Percentiles rank a stretch among this genome's conserved stretches.
Evolutionary conservation across 2,888 invertebrate genomes (phyloP).

Genomic region (Epirrhoe tristata): DNA sequence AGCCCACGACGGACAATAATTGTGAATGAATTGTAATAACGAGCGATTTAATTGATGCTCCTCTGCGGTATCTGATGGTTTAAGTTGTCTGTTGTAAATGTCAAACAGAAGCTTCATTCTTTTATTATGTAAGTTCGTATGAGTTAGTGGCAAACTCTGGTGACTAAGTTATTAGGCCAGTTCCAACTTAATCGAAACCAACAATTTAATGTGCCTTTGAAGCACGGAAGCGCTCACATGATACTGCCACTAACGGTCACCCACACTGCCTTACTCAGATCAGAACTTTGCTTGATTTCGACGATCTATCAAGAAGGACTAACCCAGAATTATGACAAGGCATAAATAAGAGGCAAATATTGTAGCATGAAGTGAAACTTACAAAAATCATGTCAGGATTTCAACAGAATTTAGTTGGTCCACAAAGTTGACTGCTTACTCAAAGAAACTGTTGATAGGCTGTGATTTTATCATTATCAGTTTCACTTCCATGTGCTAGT

Average conservation of each 20-base stretch:
- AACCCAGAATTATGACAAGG: constrained; percentile 18
- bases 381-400: not conserved
- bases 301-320: no score
- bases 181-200: no score
- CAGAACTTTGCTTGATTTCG: no score
- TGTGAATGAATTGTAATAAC: constrained; percentile 67
- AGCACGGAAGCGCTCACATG: no score
- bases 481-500: constrained; percentile 3
- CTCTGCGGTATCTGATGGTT: constrained; percentile 2
- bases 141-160: no score
- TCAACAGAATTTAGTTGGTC: not conserved
- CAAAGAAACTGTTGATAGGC: not conserved
- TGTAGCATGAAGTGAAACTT: not conserved
- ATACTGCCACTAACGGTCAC: no score
- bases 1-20: constrained; percentile 70
- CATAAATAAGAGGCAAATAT: constrained; percentile 3
- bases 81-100: not conserved
- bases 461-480: not conserved
- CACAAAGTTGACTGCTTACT: not conserved
- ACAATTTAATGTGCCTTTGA: no score
- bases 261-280: no score
- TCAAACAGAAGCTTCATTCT: not conserved
- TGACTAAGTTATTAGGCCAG: no score
- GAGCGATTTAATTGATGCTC: constrained; percentile 72
- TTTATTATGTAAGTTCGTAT: no score